Conservation (phyloP, 2,888 invertebrate genomes). For the Tenodera sinensis region DNA sequence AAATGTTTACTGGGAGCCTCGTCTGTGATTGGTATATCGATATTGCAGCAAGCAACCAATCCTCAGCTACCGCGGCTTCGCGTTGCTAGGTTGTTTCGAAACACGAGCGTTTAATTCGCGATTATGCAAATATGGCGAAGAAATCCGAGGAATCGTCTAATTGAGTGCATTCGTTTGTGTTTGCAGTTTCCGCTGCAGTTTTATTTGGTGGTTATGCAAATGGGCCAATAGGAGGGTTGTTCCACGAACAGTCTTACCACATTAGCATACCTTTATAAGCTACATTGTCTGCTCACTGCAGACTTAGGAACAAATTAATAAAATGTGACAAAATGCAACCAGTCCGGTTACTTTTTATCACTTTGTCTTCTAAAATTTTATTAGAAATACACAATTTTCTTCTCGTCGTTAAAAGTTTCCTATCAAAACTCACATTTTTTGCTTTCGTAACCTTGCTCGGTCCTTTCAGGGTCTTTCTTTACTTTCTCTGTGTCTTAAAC, state of each 20-base stretch:
- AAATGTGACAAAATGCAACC: too few relatives aligned
- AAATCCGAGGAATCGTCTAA: not conserved
- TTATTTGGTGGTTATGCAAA: not conserved
- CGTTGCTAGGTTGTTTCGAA: not conserved
- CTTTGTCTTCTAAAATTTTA: too few relatives aligned
- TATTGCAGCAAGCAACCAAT: not conserved
- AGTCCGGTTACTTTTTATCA: too few relatives aligned
- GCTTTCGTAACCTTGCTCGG: too few relatives aligned
- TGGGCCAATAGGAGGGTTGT: not conserved
- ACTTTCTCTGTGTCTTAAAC: too few relatives aligned
- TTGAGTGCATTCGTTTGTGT: not conserved
- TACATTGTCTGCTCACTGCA: too few relatives aligned
- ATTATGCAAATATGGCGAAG: not conserved
- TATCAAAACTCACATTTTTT: too few relatives aligned
- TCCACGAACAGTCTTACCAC: not conserved
- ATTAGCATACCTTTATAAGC: not conserved
- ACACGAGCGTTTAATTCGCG: not conserved
- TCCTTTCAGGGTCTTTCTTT: too few relatives aligned
- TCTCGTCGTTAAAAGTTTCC: too few relatives aligned
- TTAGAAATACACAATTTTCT: too few relatives aligned
- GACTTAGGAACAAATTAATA: too few relatives aligned
- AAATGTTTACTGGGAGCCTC: not conserved
- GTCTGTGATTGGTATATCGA: not conserved
- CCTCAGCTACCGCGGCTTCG: not conserved
- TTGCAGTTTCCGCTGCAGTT: not conserved